Base-by-base conservation (phyloP, 2,797 vertebrate species). In the Onychomys arenicola region DNA sequence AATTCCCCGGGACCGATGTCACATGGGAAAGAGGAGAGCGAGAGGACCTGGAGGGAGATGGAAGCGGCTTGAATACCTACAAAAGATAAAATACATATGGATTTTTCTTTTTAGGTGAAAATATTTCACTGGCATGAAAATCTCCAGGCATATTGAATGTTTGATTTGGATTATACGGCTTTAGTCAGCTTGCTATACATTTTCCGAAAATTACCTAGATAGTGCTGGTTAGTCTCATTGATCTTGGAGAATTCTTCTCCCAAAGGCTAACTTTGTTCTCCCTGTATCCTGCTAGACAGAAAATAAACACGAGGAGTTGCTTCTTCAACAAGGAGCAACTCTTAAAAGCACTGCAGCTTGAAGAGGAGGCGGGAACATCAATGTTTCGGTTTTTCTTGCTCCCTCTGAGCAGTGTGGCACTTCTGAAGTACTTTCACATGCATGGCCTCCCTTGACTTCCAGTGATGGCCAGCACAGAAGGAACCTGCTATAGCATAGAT, bases 171-270 rank as follows among this genome's bases (percentile, higher is more conserved):
- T 91, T 91, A 55, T 6, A 87, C 16, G 65, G 25, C 40, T 85
- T 93, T 94, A 88, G 91, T 40, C 16, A 2, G 2, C 52, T 95
- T 3, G 34, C 37, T 90, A 46, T 43, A 25, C 75, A 29, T 93
- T 91, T 95, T 94, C 94, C 93, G 93, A 61, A 96, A 96, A 97
- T 71, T 89, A 89, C 43, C 49, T 63, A 55, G 73, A 85, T 84
- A 86, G n/a, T 73, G 9, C 59, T 82, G 63, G 14, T 23, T 69
- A 90, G 46, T 14, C 67, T 96, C 67, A 55, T 57, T 52, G 6
- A 46, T 90, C 61, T 11, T 40, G 84, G 34, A 73, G 27, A 88
- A 37, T 90, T 93, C 63, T 59, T 95, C 57, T 93, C 43, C 34
- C 84, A 6, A 84, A 95, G 65, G 80, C 43, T 95, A 69, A 84